Conservation (phyloP, 2,888 invertebrate genomes). For the Taenaris catops region DNA sequence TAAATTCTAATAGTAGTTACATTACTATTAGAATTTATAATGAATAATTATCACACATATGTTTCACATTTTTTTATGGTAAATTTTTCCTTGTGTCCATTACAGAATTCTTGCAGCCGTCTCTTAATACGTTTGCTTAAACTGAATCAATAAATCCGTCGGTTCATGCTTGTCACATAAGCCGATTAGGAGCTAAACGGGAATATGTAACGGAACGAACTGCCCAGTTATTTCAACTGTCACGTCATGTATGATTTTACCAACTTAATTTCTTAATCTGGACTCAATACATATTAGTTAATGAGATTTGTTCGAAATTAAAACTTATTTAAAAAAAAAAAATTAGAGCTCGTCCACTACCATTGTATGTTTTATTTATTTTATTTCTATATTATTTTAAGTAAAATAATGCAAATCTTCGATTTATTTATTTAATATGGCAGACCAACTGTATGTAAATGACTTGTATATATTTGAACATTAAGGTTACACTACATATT, state of each 20-base stretch:
- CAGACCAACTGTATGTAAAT: no score
- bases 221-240: constrained; percentile 28
- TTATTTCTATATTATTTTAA: no score
- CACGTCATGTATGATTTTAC: constrained; percentile 26
- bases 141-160: constrained; percentile 20
- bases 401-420: no score
- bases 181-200: constrained; percentile 66
- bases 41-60: no score
- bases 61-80: no score
- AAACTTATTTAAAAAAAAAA: no score
- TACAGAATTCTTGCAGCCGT: neutral
- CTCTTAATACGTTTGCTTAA: constrained; percentile 11
- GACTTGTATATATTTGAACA: no score
- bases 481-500: no score
- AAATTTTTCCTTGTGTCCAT: neutral
- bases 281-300: constrained; percentile 6
- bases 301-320: neutral
- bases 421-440: no score
- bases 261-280: constrained; percentile 25
- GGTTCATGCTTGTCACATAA: constrained; percentile 42
- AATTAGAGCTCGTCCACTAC: neutral
- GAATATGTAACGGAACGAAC: constrained; percentile 42
- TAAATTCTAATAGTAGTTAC: no score
- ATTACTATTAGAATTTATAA: no score
- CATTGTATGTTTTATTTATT: no score